Conservation (phyloP, 2,888 invertebrate genomes). For the Suillia variegata region DNA sequence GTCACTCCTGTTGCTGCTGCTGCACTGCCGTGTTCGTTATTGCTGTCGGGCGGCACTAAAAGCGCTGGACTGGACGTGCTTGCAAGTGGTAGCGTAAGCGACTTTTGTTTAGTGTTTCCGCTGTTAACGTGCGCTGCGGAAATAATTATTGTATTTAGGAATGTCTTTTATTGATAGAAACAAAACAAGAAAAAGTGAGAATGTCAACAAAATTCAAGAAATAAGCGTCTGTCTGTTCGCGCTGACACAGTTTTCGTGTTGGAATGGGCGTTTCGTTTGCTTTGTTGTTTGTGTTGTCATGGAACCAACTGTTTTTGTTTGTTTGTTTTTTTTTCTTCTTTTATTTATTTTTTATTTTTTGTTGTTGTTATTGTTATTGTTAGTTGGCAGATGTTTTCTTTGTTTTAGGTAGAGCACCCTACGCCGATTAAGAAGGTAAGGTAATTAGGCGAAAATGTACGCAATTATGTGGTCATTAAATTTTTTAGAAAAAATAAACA, state of each 20-base stretch:
- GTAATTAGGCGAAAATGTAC: too few species aligned
- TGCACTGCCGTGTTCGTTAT: too few species aligned
- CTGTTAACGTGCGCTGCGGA: too few species aligned
- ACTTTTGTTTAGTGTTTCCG: slow-evolving; percentile 44
- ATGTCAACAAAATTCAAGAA: not conserved
- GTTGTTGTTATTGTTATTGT: not conserved
- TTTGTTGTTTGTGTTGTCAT: slow-evolving; percentile 19
- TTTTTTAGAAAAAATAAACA: too few species aligned
- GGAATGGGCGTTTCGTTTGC: slow-evolving; percentile 29
- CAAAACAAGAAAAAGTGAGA: too few species aligned
- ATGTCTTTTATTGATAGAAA: slow-evolving; percentile 4
- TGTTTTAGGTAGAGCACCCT: too few species aligned
- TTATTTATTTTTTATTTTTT: too few species aligned
- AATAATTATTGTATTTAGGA: slow-evolving; percentile 34
- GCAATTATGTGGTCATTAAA: too few species aligned
- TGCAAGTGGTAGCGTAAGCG: slow-evolving; percentile 52
- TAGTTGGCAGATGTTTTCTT: slow-evolving; percentile 12
- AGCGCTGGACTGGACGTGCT: slow-evolving; percentile 40
- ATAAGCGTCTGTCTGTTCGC: too few species aligned
- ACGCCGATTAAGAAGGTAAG: too few species aligned
- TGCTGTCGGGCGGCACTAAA: slow-evolving; percentile 35
- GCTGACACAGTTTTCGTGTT: slow-evolving; percentile 1
- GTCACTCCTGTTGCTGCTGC: slow-evolving; percentile 16
- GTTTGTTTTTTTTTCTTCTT: too few species aligned
- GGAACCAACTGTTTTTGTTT: slow-evolving; percentile 12